phyloP scores from a whole-genome alignment of 2,797 vertebrate species.

The Cygnus olor region DNA sequence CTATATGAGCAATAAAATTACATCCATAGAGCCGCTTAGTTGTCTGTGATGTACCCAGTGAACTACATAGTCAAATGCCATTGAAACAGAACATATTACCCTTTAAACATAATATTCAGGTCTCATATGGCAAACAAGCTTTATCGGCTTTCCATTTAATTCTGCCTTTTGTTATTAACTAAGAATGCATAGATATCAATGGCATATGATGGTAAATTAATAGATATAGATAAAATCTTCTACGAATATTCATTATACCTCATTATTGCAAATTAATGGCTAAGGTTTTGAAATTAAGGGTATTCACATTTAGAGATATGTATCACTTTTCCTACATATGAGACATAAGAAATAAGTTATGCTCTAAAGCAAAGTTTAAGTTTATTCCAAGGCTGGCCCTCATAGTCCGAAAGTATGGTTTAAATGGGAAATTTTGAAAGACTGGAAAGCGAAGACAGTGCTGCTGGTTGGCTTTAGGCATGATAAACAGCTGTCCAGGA shows the following conservation, averaged over 20 bases:
- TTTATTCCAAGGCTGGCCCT: background rate
- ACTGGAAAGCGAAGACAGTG: background rate
- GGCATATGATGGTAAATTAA: conserved; percentile 68
- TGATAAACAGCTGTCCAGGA: background rate
- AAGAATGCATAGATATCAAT: conserved; percentile 37
- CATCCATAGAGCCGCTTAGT: background rate
- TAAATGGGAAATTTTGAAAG: background rate
- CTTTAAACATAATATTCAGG: conserved; percentile 1
- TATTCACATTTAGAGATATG: conserved; percentile 41
- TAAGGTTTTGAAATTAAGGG: conserved; percentile 71
- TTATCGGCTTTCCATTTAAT: conserved; percentile 41
- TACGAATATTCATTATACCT: conserved; percentile 80
- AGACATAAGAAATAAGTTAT: conserved; percentile 54
- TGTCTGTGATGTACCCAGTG: background rate
- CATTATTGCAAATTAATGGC: conserved; percentile 76
- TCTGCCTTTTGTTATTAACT: conserved; percentile 29
- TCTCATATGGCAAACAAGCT: background rate
- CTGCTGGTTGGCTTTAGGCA: background rate
- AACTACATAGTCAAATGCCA: background rate
- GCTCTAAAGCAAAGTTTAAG: conserved; percentile 7
- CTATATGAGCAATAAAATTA: background rate
- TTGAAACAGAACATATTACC: conserved; percentile 18
- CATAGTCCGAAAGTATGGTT: background rate
- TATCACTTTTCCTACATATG: conserved; percentile 45
- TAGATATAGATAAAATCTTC: conserved; percentile 72